Conservation (phyloP, 2,888 invertebrate genomes). For the Amphimallon solstitiale region DNA sequence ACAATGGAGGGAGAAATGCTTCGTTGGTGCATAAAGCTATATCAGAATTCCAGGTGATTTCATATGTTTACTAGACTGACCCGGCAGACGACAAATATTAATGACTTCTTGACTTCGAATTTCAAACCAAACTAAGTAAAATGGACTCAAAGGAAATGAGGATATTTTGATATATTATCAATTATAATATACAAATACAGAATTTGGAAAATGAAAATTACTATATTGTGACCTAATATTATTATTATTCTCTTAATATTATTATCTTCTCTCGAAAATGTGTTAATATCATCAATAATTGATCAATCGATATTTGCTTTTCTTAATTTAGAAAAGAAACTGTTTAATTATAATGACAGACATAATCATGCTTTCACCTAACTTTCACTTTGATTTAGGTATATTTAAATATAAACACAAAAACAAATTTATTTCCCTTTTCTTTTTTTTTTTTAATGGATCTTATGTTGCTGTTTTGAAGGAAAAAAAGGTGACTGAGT, state of each 20-base stretch:
- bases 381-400: too few species aligned
- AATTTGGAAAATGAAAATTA: constrained; percentile 24
- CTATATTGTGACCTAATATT: constrained; percentile 27
- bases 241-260: too few species aligned
- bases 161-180: constrained; percentile 27
- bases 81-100: constrained; percentile 57
- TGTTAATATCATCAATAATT: constrained; percentile 1
- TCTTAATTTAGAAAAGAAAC: background rate
- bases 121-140: constrained; percentile 30
- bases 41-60: constrained; percentile 51
- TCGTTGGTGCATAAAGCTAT: constrained; percentile 52
- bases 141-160: background rate
- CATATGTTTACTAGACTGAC: constrained; percentile 58
- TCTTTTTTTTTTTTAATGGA: background rate
- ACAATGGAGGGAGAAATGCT: constrained; percentile 23
- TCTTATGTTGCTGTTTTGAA: background rate
- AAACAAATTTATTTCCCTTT: background rate
- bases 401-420: too few species aligned
- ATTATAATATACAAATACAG: constrained; percentile 20
- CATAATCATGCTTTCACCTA: too few species aligned
- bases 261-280: constrained; percentile 10
- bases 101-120: constrained; percentile 40
- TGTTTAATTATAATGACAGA: background rate
- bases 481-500: background rate
- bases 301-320: background rate